Evolutionary conservation across 1,140 invertebrate genomes (phyloP).

Genomic region (Cherax destructor): DNA sequence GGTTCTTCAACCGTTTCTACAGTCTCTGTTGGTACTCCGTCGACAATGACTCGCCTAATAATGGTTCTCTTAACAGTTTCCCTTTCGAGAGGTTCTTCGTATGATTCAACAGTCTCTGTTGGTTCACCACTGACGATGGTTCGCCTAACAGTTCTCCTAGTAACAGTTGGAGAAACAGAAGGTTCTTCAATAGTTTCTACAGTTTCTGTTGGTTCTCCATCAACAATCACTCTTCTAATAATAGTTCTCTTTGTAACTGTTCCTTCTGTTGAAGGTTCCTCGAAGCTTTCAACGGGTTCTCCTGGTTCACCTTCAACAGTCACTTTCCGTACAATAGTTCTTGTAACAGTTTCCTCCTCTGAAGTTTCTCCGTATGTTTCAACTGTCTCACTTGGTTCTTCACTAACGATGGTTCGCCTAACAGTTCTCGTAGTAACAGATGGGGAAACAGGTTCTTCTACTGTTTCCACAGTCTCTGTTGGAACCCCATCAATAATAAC

Average conservation of each 20-base stretch:
- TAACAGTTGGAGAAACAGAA: slow-evolving; percentile 13
- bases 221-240: neutral
- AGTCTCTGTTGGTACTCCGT: slow-evolving; percentile 15
- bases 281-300: slow-evolving; percentile 14
- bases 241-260: neutral
- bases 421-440: slow-evolving; percentile 19
- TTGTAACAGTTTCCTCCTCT: neutral
- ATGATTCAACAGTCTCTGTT: slow-evolving; percentile 12
- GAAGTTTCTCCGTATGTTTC: slow-evolving; percentile 24
- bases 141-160: slow-evolving; percentile 15
- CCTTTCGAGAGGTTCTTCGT: neutral
- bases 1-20: slow-evolving; percentile 5
- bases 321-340: slow-evolving; percentile 16
- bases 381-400: slow-evolving; percentile 12
- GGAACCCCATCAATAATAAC: neutral
- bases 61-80: slow-evolving; percentile 15
- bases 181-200: slow-evolving; percentile 26
- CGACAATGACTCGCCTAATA: slow-evolving; percentile 2
- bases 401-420: slow-evolving; percentile 28
- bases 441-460: slow-evolving; percentile 5
- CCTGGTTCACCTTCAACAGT: slow-evolving; percentile 15
- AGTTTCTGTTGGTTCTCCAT: slow-evolving; percentile 12
- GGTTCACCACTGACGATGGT: slow-evolving; percentile 31
- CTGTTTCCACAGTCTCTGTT: slow-evolving; percentile 26
- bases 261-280: neutral